Evolutionary conservation across 2,113 vertebrate genomes (phyloP), one percentile per base, ranked within the genome.

Genomic region (Cathartes aura): DNA sequence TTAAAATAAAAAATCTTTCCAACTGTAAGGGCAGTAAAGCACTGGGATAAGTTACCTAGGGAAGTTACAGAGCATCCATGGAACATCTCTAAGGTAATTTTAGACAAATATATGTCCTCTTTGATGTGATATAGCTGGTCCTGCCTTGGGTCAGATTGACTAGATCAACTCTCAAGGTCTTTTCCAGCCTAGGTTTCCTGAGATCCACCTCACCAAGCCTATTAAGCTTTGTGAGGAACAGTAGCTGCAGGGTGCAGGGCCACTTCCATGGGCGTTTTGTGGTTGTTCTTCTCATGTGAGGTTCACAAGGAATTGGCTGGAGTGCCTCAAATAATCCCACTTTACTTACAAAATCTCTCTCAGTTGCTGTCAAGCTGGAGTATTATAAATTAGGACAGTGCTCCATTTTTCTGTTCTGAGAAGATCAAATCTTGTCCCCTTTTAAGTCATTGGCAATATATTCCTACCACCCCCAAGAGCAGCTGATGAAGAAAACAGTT

Each of bases 131-230:
- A 40, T 24, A 60, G 30, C 47, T 94, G 68, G 10, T 67, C 12
- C 56, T 90, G 59, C 32, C 55, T 59, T 63, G 20, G 20, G 10
- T 62, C 56, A 82, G 42, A 21, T 18, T 66, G 62, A 42, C 15
- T 43, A 80, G 34, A 60, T 58, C 53, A 76, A 48, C 36, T 66
- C 59, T 55, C 15, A 63, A 38, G 20, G 13, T 59, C 47, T 71
- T 91, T 71, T 82, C 15, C 45, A 92, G 34, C 4, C 32, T 50
- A 30, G 19, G 3, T 66, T 88, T 92, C 60, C 53, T 15, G n/a
- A 55, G 15, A 53, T 47, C n/a, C 22, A 45, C 16, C 36, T 82
- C 55, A 53, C 11, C 0, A 0, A 48, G n/a, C 30, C 30, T 12
- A 6, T 22, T 62, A 74, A 90, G 10, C 27, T 85, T 96, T 82